phyloP scores from a whole-genome alignment of 2,888 invertebrate species.

The Phalangium opilio region DNA sequence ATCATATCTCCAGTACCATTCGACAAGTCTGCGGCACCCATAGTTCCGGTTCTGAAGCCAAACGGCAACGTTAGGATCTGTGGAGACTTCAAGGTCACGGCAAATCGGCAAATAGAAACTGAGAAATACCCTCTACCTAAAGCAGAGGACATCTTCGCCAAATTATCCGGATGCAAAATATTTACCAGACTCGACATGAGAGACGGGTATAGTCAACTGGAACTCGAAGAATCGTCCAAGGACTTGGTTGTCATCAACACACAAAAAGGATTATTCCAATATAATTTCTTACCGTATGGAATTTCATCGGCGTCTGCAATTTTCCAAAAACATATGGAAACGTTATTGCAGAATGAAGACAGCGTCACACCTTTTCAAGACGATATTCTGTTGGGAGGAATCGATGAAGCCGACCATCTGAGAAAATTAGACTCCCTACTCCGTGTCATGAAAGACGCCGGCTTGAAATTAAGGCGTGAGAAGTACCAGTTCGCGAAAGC shows the following conservation, averaged over 20 bases:
- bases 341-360: neutral
- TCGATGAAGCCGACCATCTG: too few relatives aligned
- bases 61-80: neutral
- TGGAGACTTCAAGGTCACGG: constrained; percentile 1
- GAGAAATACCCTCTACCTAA: constrained; percentile 1
- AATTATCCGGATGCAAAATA: neutral
- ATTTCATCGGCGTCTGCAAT: constrained; percentile 2
- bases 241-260: constrained; percentile 4
- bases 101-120: neutral
- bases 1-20: neutral
- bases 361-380: too few relatives aligned
- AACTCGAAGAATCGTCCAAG: neutral
- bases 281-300: neutral
- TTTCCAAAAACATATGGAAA: constrained; percentile 5
- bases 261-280: constrained; percentile 1
- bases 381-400: neutral
- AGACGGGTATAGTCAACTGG: neutral
- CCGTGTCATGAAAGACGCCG: too few relatives aligned
- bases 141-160: neutral
- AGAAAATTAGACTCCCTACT: too few relatives aligned
- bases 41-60: constrained; percentile 1
- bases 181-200: neutral
- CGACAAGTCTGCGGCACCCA: constrained; percentile 7
- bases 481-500: neutral
- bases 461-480: too few relatives aligned